Conservation (phyloP, 2,113 vertebrate species). For the Microtus pennsylvanicus region DNA sequence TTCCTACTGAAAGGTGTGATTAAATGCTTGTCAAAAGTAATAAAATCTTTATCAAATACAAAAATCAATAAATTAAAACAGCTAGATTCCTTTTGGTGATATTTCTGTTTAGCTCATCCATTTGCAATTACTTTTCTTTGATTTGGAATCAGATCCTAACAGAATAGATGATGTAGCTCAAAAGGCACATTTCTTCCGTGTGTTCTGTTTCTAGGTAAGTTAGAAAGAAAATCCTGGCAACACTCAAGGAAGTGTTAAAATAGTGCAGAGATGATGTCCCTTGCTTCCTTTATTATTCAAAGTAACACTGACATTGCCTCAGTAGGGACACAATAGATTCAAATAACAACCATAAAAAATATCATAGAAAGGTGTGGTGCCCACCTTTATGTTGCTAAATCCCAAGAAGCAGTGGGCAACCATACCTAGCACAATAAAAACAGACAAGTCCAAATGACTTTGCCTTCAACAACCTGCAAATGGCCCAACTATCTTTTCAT, state of each 20-base stretch:
- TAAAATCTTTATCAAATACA: neutral
- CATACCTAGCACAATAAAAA: neutral
- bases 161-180: neutral
- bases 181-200: too few species aligned
- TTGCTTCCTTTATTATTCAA: neutral
- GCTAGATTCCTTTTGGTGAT: neutral
- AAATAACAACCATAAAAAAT: neutral
- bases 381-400: neutral
- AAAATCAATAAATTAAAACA: constrained; percentile 20
- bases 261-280: neutral
- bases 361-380: neutral
- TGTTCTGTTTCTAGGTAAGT: neutral
- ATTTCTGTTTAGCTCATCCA: neutral
- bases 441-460: neutral
- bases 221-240: neutral
- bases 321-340: neutral
- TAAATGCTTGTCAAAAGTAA: neutral
- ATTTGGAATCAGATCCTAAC: neutral
- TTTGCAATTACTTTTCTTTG: neutral
- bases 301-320: neutral
- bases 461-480: constrained; percentile 1
- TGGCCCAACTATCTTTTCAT: neutral
- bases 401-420: neutral
- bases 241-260: neutral
- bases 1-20: neutral